These are phyloP conservation scores for Shargacucullia verbasci DNA, from an alignment of 2,888 invertebrate genomes.

Conservation along the genomic window DNA sequence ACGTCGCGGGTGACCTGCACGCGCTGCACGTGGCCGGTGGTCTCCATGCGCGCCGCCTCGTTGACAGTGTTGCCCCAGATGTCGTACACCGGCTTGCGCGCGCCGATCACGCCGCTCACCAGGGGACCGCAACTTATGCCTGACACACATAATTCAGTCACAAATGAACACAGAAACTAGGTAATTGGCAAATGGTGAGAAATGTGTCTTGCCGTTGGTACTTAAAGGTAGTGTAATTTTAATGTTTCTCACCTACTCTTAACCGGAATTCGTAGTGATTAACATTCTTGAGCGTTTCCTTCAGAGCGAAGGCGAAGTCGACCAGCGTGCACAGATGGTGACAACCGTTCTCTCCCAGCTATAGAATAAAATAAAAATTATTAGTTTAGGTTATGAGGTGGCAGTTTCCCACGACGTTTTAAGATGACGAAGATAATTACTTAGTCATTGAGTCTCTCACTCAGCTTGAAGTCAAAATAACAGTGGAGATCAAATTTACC, in stretches of 20 bases:
- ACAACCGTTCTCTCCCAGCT: slow-evolving; percentile 89
- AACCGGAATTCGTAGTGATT: slow-evolving; percentile 97
- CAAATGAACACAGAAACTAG: too few species aligned
- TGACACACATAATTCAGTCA: slow-evolving; percentile 59
- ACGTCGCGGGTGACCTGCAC: slow-evolving; percentile 97
- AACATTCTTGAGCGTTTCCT: slow-evolving; percentile 95
- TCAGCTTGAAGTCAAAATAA: too few species aligned
- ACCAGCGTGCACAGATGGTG: slow-evolving; percentile 96
- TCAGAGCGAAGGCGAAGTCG: slow-evolving; percentile 97
- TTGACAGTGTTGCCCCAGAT: slow-evolving; percentile 99
- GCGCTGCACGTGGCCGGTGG: slow-evolving; percentile 95
- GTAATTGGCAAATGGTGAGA: too few species aligned
- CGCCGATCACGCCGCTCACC: slow-evolving; percentile 99
- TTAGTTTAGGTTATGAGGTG: too few species aligned
- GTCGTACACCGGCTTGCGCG: slow-evolving; percentile 98
- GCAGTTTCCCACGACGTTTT: too few species aligned
- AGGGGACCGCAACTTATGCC: slow-evolving; percentile 97
- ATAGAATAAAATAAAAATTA: slow-evolving; percentile 8
- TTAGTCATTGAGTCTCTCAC: too few species aligned
- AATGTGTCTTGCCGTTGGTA: too few species aligned
- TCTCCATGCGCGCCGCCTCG: slow-evolving; percentile 98
- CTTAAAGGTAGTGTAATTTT: background rate
- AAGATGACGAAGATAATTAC: too few species aligned
- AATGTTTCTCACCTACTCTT: slow-evolving; percentile 92
- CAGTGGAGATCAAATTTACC: slow-evolving; percentile 19